A percentile compares a stretch with the other conserved stretches of the same genome.
Evolutionary conservation across 2,113 vertebrate genomes (phyloP).

Genomic region (Mustela nigripes): DNA sequence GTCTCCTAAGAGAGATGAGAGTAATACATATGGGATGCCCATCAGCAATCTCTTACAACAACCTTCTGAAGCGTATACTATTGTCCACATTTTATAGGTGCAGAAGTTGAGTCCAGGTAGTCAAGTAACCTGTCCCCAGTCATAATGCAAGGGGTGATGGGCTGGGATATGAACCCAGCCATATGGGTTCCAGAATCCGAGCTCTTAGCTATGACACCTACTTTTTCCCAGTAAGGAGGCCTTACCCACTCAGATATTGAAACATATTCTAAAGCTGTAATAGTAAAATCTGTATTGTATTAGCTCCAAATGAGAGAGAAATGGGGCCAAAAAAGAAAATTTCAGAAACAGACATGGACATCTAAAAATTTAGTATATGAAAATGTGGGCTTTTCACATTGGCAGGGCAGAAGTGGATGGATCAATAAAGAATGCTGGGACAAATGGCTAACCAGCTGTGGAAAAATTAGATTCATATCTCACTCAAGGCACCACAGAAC

Average conservation of each 20-base stretch:
- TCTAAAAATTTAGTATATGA: background rate
- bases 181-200: background rate
- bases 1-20: background rate
- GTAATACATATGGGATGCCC: background rate
- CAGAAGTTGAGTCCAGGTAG: background rate
- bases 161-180: background rate
- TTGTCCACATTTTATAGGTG: background rate
- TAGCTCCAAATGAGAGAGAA: background rate
- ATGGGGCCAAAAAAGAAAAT: background rate
- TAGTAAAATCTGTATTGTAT: background rate
- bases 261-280: background rate
- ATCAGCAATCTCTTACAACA: background rate
- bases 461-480: background rate
- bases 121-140: background rate
- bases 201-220: background rate
- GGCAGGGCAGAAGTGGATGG: background rate
- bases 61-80: too few species aligned
- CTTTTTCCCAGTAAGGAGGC: background rate
- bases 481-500: background rate
- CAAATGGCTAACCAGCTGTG: background rate
- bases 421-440: background rate
- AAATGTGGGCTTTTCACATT: background rate
- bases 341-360: background rate
- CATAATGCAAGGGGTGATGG: background rate
- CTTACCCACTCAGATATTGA: background rate